These are phyloP conservation scores for Trilocha varians DNA, from an alignment of 2,888 invertebrate species.

Conservation along the genomic window DNA sequence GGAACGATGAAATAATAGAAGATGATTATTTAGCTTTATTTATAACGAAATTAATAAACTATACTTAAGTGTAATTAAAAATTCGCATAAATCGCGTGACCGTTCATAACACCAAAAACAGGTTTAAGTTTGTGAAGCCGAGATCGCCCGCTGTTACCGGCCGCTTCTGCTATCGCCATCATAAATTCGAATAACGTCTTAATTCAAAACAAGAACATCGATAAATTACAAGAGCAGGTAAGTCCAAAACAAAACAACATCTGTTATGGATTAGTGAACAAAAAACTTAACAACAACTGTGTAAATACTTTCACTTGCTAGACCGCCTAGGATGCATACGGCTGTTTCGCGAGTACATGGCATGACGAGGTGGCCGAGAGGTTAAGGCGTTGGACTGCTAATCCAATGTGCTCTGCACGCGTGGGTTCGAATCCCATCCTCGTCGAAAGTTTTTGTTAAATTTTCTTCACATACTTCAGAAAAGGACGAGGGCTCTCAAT, in stretches of 20 bases:
- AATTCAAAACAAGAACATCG: conserved; percentile 21
- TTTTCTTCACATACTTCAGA: no score
- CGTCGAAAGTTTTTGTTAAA: conserved; percentile 67
- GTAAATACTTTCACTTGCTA: conserved; percentile 10
- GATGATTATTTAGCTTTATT: no score
- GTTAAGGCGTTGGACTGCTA: conserved; percentile 81
- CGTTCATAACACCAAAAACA: background rate
- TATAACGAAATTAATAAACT: no score
- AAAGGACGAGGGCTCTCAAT: no score
- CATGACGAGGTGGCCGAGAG: conserved; percentile 72
- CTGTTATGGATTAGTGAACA: conserved; percentile 22
- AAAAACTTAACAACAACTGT: conserved; percentile 19
- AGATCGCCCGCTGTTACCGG: background rate
- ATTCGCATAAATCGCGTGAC: no score
- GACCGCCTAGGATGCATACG: background rate
- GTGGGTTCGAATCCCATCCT: conserved; percentile 89
- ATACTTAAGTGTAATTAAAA: no score
- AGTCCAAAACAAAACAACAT: conserved; percentile 17
- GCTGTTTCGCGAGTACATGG: conserved; percentile 7
- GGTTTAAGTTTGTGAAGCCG: background rate
- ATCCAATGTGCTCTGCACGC: conserved; percentile 90
- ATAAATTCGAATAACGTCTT: conserved; percentile 14
- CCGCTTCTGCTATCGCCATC: conserved; percentile 6
- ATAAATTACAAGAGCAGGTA: conserved; percentile 17
- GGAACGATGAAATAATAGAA: no score